Evolutionary conservation across 2,888 invertebrate genomes (phyloP).

Genomic region (Pilophorus perplexus): DNA sequence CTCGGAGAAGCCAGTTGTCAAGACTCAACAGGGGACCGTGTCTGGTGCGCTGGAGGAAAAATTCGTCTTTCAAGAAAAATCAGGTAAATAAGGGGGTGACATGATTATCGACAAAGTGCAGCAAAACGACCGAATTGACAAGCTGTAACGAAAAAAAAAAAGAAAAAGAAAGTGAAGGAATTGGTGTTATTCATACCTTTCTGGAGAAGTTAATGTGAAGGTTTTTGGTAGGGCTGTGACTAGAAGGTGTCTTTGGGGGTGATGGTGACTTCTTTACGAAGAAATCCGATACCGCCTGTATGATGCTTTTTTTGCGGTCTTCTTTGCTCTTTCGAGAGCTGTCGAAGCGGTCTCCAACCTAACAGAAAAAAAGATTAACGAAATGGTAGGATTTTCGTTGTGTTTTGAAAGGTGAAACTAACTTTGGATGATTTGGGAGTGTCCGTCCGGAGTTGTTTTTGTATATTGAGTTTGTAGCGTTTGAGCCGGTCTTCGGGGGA

Average conservation of each 20-base stretch:
- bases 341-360: conserved; percentile 43
- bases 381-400: too few relatives aligned
- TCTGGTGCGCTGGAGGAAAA: conserved; percentile 29
- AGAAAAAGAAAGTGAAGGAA: not conserved
- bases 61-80: conserved; percentile 1
- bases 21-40: conserved; percentile 29
- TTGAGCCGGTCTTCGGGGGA: conserved; percentile 66
- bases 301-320: conserved; percentile 75
- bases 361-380: too few relatives aligned
- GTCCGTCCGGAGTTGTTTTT: conserved; percentile 42
- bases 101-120: not conserved
- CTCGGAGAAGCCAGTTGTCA: conserved; percentile 38
- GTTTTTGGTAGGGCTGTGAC: conserved; percentile 46
- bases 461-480: conserved; percentile 56
- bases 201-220: conserved; percentile 19
- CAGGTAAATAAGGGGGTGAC: not conserved
- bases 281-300: conserved; percentile 79
- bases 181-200: conserved; percentile 23
- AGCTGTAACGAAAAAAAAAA: too few relatives aligned
- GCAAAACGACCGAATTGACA: too few relatives aligned
- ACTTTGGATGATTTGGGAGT: conserved; percentile 41
- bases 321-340: conserved; percentile 54
- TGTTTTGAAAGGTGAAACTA: too few relatives aligned
- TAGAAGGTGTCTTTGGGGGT: conserved; percentile 49
- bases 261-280: conserved; percentile 65